These are phyloP conservation scores for Odontocerum albicorne DNA, from an alignment of 2,888 invertebrate genomes.

Conservation along the genomic window DNA sequence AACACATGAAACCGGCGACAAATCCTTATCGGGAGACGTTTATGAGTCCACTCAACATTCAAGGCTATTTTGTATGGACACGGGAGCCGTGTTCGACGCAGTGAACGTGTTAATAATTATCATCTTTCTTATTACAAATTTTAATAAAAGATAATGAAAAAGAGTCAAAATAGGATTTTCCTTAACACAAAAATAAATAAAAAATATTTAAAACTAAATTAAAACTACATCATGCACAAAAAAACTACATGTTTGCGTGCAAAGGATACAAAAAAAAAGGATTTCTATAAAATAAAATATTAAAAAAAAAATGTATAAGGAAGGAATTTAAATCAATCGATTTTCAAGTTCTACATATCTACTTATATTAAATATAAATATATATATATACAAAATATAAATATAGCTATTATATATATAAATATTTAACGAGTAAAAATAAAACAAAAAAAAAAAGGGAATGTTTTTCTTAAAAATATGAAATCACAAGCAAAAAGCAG, in stretches of 20 bases:
- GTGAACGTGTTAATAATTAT: too few relatives aligned
- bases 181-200: not conserved
- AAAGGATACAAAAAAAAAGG: conserved; percentile 11
- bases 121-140: too few relatives aligned
- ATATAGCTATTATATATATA: conserved; percentile 18
- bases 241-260: conserved; percentile 20
- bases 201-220: not conserved
- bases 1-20: too few relatives aligned
- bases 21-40: too few relatives aligned
- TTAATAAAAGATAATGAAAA: too few relatives aligned
- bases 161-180: too few relatives aligned
- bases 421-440: conserved; percentile 7
- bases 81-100: too few relatives aligned
- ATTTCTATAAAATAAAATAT: conserved; percentile 14
- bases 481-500: conserved; percentile 34
- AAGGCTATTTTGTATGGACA: too few relatives aligned
- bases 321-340: conserved; percentile 30
- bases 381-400: conserved; percentile 6
- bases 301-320: conserved; percentile 10
- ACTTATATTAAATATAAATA: conserved; percentile 16
- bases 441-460: conserved; percentile 9
- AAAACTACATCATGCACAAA: not conserved
- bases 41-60: too few relatives aligned
- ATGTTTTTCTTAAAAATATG: conserved; percentile 11
- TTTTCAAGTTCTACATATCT: conserved; percentile 35